Conservation (phyloP, 2,888 invertebrate genomes). For the Orthosia gracilis region DNA sequence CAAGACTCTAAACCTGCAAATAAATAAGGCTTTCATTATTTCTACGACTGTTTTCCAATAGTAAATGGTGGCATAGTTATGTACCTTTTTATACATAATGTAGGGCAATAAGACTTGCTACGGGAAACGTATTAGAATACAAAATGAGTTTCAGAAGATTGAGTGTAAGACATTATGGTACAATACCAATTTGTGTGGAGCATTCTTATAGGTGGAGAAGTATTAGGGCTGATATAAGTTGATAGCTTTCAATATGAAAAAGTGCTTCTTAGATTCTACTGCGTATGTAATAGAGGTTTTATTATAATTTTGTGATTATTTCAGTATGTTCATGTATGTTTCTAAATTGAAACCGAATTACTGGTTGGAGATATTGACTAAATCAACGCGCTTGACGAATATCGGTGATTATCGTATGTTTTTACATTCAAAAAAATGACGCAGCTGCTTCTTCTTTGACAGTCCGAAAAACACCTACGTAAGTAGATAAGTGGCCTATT, state of each 20-base stretch:
- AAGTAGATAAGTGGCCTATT: not conserved
- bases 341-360: not conserved
- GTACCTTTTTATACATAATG: constrained; percentile 39
- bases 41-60: constrained; percentile 29
- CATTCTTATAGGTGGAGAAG: constrained; percentile 10
- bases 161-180: constrained; percentile 37
- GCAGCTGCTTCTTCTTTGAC: not conserved
- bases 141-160: constrained; percentile 55
- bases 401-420: not conserved
- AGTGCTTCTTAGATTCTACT: not conserved
- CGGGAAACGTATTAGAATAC: constrained; percentile 53
- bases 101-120: constrained; percentile 40
- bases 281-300: constrained; percentile 23
- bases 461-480: not conserved
- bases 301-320: not conserved
- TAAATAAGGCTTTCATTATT: constrained; percentile 15
- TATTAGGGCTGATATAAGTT: constrained; percentile 24
- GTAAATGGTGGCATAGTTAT: constrained; percentile 18
- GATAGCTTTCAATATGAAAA: constrained; percentile 27
- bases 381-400: not conserved
- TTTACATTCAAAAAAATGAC: not conserved
- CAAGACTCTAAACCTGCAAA: not conserved
- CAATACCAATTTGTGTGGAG: constrained; percentile 56
- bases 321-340: not conserved
- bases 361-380: not conserved